Conservation (phyloP, 2,888 invertebrate species). For the Dexiosoma caninum region DNA sequence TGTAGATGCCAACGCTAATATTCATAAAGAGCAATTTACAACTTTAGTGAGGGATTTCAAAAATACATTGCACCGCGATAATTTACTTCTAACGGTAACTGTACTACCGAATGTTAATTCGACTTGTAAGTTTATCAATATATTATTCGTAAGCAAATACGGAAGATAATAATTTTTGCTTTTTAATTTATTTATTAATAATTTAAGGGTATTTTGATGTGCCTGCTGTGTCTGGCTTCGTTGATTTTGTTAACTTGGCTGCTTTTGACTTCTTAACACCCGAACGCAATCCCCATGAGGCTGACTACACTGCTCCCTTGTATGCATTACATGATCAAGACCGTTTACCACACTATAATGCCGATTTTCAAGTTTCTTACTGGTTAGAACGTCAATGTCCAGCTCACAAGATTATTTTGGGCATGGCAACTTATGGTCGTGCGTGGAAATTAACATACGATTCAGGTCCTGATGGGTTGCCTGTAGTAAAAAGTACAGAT, state of each 20-base stretch:
- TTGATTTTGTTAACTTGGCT: slow-evolving; percentile 88
- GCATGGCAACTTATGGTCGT: slow-evolving; percentile 85
- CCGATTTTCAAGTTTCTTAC: slow-evolving; percentile 82
- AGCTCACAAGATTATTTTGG: slow-evolving; percentile 83
- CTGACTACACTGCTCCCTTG: slow-evolving; percentile 86
- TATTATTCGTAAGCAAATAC: too few relatives aligned
- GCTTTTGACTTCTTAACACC: slow-evolving; percentile 89
- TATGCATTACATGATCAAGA: slow-evolving; percentile 85
- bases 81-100: slow-evolving; percentile 82
- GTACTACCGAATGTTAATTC: slow-evolving; percentile 90
- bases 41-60: slow-evolving; percentile 86
- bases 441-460: slow-evolving; percentile 88
- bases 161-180: background rate
- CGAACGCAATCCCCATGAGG: slow-evolving; percentile 86
- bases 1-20: slow-evolving; percentile 85
- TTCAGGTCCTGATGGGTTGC: slow-evolving; percentile 86
- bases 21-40: slow-evolving; percentile 88
- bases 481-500: slow-evolving; percentile 83
- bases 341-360: slow-evolving; percentile 81
- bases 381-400: slow-evolving; percentile 81
- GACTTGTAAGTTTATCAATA: slow-evolving; percentile 80
- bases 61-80: slow-evolving; percentile 83
- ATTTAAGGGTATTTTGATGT: slow-evolving; percentile 87
- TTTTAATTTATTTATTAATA: background rate
- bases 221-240: slow-evolving; percentile 83